These are phyloP conservation scores for Dendrocincla tyrannina DNA, from an alignment of 2,797 vertebrate species.

Conservation along the genomic window DNA sequence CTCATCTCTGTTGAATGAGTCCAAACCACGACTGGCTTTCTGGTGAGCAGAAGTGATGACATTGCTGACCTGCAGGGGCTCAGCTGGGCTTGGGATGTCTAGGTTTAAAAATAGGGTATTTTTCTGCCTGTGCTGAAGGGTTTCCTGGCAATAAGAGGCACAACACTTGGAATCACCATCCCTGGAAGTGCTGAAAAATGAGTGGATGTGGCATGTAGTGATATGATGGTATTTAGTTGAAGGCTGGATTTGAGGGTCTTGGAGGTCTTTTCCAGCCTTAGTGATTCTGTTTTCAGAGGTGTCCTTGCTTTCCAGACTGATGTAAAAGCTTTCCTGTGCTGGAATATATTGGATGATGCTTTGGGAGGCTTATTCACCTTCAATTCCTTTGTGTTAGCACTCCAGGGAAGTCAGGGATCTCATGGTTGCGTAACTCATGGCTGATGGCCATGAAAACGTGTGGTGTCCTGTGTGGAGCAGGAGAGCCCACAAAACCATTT, in stretches of 20 bases:
- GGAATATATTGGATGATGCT: neutral
- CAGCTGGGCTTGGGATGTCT: neutral
- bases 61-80: neutral
- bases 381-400: neutral
- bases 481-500: neutral
- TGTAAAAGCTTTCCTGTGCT: neutral
- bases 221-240: neutral
- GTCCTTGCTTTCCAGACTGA: neutral
- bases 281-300: neutral
- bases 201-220: neutral
- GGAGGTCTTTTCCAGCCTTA: neutral
- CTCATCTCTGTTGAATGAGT: neutral
- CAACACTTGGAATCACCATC: neutral
- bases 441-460: neutral
- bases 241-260: neutral
- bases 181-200: neutral
- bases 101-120: neutral
- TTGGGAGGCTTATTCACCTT: neutral
- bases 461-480: neutral
- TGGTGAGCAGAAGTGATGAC: neutral
- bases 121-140: neutral
- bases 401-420: neutral
- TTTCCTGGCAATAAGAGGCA: neutral
- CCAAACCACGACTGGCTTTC: neutral
- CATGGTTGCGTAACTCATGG: accelerated